Conservation (phyloP, 2,797 vertebrate genomes). For the Gymnothorax reevesii region DNA sequence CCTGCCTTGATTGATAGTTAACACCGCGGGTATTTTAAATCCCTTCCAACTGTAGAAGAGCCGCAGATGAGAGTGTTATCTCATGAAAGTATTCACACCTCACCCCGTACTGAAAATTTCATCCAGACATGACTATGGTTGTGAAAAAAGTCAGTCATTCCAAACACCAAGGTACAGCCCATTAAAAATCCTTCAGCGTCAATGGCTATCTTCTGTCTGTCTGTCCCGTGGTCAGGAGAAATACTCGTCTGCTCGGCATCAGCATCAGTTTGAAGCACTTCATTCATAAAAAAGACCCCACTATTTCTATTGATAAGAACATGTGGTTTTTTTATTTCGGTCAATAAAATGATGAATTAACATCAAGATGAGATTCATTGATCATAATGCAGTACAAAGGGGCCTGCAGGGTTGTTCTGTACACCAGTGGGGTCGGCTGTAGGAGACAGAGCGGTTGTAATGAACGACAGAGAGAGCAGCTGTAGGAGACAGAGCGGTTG, state of each 20-base stretch:
- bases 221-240: neutral
- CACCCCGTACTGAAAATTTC: neutral
- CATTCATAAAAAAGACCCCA: neutral
- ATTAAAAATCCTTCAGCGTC: neutral
- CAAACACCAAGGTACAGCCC: neutral
- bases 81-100: neutral
- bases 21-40: conserved; percentile 19
- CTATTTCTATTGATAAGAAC: conserved; percentile 25
- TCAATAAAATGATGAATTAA: conserved; percentile 31
- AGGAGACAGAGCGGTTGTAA: too few species aligned
- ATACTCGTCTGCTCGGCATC: neutral
- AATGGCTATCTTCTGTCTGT: conserved; percentile 23
- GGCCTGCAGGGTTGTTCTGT: too few species aligned
- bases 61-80: conserved; percentile 1
- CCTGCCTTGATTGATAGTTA: conserved; percentile 7
- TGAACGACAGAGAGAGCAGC: too few species aligned
- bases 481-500: too few species aligned
- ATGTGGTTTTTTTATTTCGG: conserved; percentile 26
- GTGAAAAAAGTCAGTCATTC: neutral
- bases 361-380: conserved; percentile 4
- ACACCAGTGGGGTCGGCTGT: too few species aligned
- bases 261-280: neutral
- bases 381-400: conserved; percentile 13
- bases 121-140: neutral
- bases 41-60: neutral